Conservation (phyloP, 2,797 vertebrate species). For the Hirundo rustica region DNA sequence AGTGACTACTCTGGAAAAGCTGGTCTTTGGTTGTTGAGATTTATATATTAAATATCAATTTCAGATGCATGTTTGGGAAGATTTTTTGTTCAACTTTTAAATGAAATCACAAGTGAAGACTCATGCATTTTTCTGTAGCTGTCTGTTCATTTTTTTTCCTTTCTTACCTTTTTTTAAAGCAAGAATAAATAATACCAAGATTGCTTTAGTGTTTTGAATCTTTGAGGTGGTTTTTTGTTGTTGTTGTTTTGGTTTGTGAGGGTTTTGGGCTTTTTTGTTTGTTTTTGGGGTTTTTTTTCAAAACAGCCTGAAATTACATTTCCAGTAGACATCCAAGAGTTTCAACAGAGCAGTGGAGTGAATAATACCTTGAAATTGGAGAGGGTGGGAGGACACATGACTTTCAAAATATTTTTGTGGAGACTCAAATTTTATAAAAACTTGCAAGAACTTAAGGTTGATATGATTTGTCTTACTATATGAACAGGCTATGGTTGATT, state of each 20-base stretch:
- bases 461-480: neutral
- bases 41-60: neutral
- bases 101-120: neutral
- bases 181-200: neutral
- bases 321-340: neutral
- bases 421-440: neutral
- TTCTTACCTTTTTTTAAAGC: neutral
- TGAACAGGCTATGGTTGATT: neutral
- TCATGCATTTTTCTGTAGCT: neutral
- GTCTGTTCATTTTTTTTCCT: neutral
- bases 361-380: neutral
- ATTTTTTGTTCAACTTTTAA: neutral
- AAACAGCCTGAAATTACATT: neutral
- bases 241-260: neutral
- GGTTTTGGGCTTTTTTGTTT: neutral
- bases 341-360: neutral
- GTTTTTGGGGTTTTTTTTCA: accelerated
- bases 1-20: neutral
- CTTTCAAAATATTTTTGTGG: neutral
- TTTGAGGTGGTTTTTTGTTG: neutral
- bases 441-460: neutral
- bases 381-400: neutral
- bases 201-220: neutral
- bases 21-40: neutral
- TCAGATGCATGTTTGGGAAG: neutral